Evolutionary conservation across 2,797 vertebrate species (phyloP).

Genomic region (Tokudaia tokunoshimensis): DNA sequence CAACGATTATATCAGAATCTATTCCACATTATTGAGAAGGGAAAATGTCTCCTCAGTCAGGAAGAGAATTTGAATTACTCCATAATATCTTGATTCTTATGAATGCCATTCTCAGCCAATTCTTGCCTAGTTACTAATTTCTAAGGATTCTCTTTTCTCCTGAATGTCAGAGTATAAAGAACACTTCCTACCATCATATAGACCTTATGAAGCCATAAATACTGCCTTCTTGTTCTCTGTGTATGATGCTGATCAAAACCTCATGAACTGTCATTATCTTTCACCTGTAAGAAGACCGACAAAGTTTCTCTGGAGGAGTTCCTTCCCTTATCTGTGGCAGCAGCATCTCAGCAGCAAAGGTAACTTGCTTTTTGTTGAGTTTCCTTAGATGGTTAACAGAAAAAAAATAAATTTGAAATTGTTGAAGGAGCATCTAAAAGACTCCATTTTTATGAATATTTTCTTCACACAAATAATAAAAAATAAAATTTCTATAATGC

Average conservation of each 20-base stretch:
- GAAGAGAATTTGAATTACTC: not conserved
- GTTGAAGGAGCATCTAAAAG: not conserved
- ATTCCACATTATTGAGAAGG: not conserved
- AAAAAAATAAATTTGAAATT: not conserved
- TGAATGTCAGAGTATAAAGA: not conserved
- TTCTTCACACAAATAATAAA: conserved; percentile 39
- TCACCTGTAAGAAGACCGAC: not conserved
- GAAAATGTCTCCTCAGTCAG: not conserved
- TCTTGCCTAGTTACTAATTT: not conserved
- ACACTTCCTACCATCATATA: not conserved
- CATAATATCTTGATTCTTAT: not conserved
- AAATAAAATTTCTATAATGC: not conserved
- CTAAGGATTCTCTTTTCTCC: not conserved
- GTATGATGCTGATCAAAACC: not conserved
- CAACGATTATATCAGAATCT: not conserved
- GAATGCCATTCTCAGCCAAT: not conserved
- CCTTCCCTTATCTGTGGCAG: not conserved
- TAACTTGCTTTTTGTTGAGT: conserved; percentile 5
- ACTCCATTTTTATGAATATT: not conserved
- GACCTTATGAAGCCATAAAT: not conserved
- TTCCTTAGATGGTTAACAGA: not conserved
- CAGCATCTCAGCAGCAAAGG: not conserved
- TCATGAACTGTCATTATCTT: not conserved
- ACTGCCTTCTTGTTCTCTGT: not conserved
- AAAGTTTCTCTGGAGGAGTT: not conserved